Conservation (phyloP, 2,888 invertebrate genomes). For the Plagiodera versicolora region DNA sequence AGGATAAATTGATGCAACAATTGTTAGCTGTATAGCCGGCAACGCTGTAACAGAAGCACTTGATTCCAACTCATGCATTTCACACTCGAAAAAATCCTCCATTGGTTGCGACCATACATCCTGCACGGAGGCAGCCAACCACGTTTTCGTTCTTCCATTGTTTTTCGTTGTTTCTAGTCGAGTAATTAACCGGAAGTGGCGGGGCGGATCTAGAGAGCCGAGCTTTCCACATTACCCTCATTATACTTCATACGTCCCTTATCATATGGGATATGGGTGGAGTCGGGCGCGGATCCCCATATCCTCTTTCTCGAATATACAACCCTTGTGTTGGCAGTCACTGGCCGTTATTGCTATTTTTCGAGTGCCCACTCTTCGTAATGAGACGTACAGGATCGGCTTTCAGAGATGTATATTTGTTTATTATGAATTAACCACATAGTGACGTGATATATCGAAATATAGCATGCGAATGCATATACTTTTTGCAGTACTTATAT, state of each 20-base stretch:
- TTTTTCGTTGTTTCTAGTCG: constrained; percentile 47
- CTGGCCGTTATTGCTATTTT: constrained; percentile 6
- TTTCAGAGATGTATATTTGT: constrained; percentile 11
- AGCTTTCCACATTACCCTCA: constrained; percentile 45
- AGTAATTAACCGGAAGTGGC: constrained; percentile 51
- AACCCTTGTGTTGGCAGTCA: not conserved
- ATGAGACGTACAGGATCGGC: constrained; percentile 6
- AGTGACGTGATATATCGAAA: no score
- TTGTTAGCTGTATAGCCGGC: not conserved
- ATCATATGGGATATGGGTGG: constrained; percentile 40
- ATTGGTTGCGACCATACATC: constrained; percentile 46
- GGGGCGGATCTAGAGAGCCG: constrained; percentile 43
- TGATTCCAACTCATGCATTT: constrained; percentile 42
- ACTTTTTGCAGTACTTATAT: no score
- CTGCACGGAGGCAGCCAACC: constrained; percentile 49
- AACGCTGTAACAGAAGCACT: constrained; percentile 26
- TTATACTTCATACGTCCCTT: constrained; percentile 42
- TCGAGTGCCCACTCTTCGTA: constrained; percentile 12
- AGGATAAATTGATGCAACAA: no score
- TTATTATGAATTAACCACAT: not conserved
- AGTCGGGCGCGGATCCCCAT: constrained; percentile 30
- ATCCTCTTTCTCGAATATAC: not conserved
- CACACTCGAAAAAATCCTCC: constrained; percentile 42
- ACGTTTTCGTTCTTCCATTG: constrained; percentile 48
- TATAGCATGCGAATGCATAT: no score